Conservation (phyloP, 2,113 vertebrate species). For the Pheucticus melanocephalus region DNA sequence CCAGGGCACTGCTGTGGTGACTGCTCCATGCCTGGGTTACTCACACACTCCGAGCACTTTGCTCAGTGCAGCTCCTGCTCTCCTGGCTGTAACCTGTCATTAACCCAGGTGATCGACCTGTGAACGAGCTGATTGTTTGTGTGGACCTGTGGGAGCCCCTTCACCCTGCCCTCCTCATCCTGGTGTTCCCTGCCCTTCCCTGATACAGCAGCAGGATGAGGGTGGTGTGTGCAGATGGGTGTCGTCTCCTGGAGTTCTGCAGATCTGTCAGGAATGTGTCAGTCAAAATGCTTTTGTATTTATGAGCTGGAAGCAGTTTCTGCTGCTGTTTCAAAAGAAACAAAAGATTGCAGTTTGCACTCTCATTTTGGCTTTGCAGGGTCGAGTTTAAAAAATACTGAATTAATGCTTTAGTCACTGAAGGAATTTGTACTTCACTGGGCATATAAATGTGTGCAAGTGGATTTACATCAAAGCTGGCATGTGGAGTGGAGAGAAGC, state of each 20-base stretch:
- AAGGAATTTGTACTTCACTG: neutral
- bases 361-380: neutral
- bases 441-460: neutral
- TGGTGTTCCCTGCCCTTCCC: neutral
- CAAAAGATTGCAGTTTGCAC: neutral
- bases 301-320: neutral
- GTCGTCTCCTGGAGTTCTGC: neutral
- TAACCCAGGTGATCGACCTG: neutral
- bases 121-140: neutral
- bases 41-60: neutral
- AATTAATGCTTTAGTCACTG: neutral
- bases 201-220: accelerated
- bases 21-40: neutral
- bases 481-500: neutral
- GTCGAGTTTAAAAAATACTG: neutral
- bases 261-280: neutral
- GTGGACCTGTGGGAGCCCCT: neutral
- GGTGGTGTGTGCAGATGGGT: neutral
- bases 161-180: neutral
- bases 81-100: neutral
- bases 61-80: neutral
- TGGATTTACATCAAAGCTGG: neutral
- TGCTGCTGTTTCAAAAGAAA: neutral
- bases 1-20: neutral
- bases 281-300: neutral